Evolutionary conservation across 1,140 invertebrate genomes (phyloP), one percentile per base, ranked within the genome.

Genomic region (Amyelois transitella): DNA sequence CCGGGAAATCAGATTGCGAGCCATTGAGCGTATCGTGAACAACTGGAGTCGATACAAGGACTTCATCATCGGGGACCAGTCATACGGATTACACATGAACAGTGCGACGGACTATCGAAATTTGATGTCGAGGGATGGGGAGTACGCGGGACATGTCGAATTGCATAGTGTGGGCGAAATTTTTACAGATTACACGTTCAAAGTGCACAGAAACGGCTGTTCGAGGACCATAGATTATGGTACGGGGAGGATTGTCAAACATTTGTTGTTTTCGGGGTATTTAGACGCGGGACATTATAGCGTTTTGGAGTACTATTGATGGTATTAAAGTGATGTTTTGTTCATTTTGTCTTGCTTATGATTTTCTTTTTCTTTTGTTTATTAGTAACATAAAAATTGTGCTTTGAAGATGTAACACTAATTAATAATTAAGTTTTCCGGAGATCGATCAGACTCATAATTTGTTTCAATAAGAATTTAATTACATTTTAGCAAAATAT

Each of bases 101-200:
- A 56, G 50, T 10, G 48, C 77, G 5, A 32, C 48, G 0, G 77
- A 83, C 54, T 86, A 83, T 57, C 47, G 57, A 22, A 65, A 51
- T 20, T 56, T 81, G 47, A 83, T 86, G 80, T 64, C 69, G 1
- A 56, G 69, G 25, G 78, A 82, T 43, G 82, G 82, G 1, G 80
- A 83, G 53, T 86, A 83, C 55, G 82, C 77, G 2, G 82, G 82
- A 6, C 82, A 86, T 43, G 82, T 77, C 2, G 82, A 86, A 50
- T 52, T 86, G 47, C 82, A 83, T 51, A 70, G 74, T 47, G 65
- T 74, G 18, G 81, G 77, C 56, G 82, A 86, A 52, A 47, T 82
- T 14, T 81, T 66, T 55, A 55, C 64, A 2, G 74, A 81, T 4
- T 78, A 69, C 52, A 81, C 78, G 0, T 83, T 83, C 66, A 72